Conservation (phyloP, 2,113 vertebrate genomes). For the Chionis minor region DNA sequence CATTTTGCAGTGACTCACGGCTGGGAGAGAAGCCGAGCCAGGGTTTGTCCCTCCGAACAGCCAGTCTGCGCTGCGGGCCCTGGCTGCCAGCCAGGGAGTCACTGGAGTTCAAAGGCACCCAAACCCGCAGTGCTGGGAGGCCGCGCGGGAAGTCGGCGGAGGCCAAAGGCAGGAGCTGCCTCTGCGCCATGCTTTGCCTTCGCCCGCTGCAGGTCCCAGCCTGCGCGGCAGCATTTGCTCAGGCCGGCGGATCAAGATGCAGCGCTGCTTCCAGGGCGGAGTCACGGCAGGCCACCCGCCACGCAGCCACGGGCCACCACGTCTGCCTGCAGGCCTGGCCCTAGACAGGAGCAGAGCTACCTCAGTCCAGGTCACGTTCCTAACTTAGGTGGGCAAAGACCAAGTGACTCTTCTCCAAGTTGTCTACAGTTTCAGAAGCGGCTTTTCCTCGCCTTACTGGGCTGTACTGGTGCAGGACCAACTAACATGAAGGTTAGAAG, state of each 20-base stretch:
- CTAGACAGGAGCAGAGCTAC: neutral
- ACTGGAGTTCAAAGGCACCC: neutral
- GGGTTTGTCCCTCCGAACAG: fast-evolving
- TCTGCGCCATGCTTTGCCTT: fast-evolving
- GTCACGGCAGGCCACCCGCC: fast-evolving
- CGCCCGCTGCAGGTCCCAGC: fast-evolving
- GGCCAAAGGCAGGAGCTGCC: neutral
- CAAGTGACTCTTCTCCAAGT: neutral
- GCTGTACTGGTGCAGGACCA: neutral
- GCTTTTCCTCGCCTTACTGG: neutral
- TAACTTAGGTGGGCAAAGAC: neutral
- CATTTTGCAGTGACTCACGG: neutral
- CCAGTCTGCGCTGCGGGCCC: fast-evolving
- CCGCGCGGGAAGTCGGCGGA: fast-evolving
- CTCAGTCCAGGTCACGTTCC: neutral
- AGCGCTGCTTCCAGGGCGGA: neutral
- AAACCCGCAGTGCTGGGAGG: neutral
- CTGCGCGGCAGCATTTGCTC: fast-evolving
- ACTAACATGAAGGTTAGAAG: neutral
- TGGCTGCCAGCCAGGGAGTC: neutral
- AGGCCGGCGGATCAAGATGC: fast-evolving
- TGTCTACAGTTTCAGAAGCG: neutral
- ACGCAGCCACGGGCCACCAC: fast-evolving
- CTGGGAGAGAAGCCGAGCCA: neutral
- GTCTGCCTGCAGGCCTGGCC: fast-evolving